Conservation (phyloP, 2,797 vertebrate species). For the Gypaetus barbatus region DNA sequence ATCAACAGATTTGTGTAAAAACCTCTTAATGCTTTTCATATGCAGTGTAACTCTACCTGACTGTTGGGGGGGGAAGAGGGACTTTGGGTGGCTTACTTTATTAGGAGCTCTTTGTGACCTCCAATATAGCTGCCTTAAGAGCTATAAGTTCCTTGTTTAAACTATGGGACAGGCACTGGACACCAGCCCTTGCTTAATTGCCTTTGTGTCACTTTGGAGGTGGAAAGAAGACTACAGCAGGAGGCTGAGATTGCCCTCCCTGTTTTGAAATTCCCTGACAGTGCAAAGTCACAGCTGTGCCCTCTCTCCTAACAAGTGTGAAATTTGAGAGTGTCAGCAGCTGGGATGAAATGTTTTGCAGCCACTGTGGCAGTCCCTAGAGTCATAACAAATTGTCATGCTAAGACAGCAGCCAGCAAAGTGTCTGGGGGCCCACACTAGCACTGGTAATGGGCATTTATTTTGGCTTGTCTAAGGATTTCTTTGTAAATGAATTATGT, state of each 20-base stretch:
- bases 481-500: neutral
- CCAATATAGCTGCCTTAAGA: neutral
- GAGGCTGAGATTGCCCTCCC: neutral
- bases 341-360: neutral
- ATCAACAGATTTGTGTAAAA: neutral
- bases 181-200: neutral
- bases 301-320: neutral
- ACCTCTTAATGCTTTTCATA: neutral
- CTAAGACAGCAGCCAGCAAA: neutral
- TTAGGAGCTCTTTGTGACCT: neutral
- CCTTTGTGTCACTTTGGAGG: neutral
- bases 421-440: neutral
- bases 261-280: neutral
- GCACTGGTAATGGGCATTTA: neutral
- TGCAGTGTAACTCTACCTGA: neutral
- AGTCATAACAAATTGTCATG: neutral
- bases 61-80: neutral
- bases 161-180: neutral
- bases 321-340: neutral
- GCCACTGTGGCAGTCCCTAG: neutral
- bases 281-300: conserved; percentile 6
- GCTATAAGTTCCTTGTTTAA: too few species aligned
- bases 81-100: neutral
- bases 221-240: neutral
- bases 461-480: neutral